phyloP scores from a whole-genome alignment of 1,140 invertebrate species.

The Leptinotarsa undecemlineata region DNA sequence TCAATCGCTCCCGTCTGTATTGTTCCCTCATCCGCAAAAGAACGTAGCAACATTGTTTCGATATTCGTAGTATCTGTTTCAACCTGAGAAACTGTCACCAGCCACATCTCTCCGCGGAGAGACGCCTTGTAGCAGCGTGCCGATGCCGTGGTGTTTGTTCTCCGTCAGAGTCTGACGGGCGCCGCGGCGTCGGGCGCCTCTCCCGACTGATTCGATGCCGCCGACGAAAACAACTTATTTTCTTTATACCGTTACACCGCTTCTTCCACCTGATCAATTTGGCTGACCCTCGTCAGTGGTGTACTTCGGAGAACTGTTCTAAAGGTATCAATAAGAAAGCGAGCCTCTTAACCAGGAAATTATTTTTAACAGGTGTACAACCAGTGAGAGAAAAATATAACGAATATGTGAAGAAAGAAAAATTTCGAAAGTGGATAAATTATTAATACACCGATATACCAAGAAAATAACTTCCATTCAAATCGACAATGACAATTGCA shows the following conservation, averaged over 20 bases:
- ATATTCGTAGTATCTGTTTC: not conserved
- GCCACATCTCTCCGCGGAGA: not conserved
- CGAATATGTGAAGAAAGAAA: too few relatives aligned
- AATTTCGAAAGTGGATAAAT: too few relatives aligned
- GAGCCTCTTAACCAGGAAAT: too few relatives aligned
- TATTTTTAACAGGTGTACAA: too few relatives aligned
- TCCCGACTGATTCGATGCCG: not conserved
- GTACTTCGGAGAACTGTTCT: too few relatives aligned
- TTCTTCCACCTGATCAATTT: not conserved
- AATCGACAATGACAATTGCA: too few relatives aligned
- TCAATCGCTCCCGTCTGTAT: too few relatives aligned
- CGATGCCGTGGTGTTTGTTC: not conserved
- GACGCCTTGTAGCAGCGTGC: not conserved
- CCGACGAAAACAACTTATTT: not conserved
- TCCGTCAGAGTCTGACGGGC: not conserved
- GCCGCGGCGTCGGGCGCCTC: conserved; percentile 3
- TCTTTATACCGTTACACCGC: conserved; percentile 3
- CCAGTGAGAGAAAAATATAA: too few relatives aligned
- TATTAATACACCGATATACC: too few relatives aligned
- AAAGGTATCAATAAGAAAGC: too few relatives aligned
- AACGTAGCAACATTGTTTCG: not conserved
- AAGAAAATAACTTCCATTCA: too few relatives aligned
- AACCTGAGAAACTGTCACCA: not conserved
- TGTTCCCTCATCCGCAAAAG: too few relatives aligned
- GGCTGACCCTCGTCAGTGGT: not conserved